phyloP scores from a whole-genome alignment of 2,113 vertebrate genomes.

The Silurus glanis region DNA sequence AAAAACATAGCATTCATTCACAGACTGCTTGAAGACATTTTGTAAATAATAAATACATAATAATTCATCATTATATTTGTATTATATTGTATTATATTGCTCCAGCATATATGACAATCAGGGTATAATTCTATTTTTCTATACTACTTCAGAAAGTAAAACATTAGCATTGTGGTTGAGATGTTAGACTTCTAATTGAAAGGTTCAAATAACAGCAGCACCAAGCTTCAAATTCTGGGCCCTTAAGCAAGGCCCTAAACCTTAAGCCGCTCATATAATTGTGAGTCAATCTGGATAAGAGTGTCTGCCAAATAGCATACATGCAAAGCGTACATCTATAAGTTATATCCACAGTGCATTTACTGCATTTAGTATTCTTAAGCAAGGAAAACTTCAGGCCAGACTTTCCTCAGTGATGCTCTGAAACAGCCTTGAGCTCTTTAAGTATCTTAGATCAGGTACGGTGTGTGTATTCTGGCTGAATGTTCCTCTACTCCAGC shows the following conservation, averaged over 20 bases:
- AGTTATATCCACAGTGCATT: neutral
- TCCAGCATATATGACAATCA: neutral
- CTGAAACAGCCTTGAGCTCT: conserved; percentile 36
- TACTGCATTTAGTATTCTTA: neutral
- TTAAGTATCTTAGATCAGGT: neutral
- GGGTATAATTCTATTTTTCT: neutral
- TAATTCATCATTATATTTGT: too few species aligned
- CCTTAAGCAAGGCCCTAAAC: too few species aligned
- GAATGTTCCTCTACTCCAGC: neutral
- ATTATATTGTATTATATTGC: too few species aligned
- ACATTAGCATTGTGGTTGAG: too few species aligned
- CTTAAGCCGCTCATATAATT: too few species aligned
- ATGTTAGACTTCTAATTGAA: too few species aligned
- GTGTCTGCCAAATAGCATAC: too few species aligned
- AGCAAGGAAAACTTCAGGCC: neutral
- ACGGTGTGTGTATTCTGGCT: neutral
- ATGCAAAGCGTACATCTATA: too few species aligned
- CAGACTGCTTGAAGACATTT: neutral
- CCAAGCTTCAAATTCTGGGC: too few species aligned
- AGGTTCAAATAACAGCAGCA: too few species aligned
- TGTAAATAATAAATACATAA: neutral
- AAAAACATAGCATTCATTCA: too few species aligned
- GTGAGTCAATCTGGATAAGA: too few species aligned
- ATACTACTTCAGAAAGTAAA: neutral
- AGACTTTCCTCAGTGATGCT: conserved; percentile 27